A percentile compares a stretch with the other conserved stretches of the same genome.
These are phyloP conservation scores for Linyphia triangularis DNA, from an alignment of 2,888 invertebrate species.

Conservation along the genomic window DNA sequence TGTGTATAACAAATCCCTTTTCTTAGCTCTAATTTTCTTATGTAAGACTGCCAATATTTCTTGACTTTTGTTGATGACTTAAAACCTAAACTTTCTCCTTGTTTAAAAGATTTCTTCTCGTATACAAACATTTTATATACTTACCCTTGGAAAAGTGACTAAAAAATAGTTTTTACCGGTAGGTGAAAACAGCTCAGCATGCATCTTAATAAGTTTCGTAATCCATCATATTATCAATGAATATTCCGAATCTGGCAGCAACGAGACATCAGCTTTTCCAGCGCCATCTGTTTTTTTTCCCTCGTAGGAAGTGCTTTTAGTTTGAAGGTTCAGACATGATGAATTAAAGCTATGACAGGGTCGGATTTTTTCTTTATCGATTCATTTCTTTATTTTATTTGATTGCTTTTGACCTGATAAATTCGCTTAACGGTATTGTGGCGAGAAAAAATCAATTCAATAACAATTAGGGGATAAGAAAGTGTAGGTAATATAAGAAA, in stretches of 20 bases:
- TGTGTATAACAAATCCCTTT: background rate
- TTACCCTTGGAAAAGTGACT: background rate
- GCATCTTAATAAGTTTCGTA: constrained; percentile 68
- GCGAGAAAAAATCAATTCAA: constrained; percentile 48
- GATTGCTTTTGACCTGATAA: constrained; percentile 36
- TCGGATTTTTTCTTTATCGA: constrained; percentile 47
- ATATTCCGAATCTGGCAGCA: constrained; percentile 56
- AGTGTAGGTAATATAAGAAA: too few relatives aligned
- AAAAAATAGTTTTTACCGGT: background rate
- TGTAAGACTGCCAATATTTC: constrained; percentile 39
- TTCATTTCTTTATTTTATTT: constrained; percentile 39
- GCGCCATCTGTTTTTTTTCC: constrained; percentile 55
- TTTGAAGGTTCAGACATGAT: constrained; percentile 54
- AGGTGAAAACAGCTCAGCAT: constrained; percentile 57
- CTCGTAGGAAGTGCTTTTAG: constrained; percentile 41
- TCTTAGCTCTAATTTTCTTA: background rate
- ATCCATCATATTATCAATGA: constrained; percentile 70
- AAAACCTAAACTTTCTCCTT: constrained; percentile 26
- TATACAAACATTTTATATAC: constrained; percentile 23
- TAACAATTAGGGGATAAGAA: constrained; percentile 37
- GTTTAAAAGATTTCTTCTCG: constrained; percentile 34
- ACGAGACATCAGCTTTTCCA: constrained; percentile 29
- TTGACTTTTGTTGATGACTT: background rate
- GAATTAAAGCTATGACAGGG: constrained; percentile 68
- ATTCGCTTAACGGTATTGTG: background rate